Evolutionary conservation across 2,888 invertebrate genomes (phyloP).

Genomic region (Lycocerus yunnanus): DNA sequence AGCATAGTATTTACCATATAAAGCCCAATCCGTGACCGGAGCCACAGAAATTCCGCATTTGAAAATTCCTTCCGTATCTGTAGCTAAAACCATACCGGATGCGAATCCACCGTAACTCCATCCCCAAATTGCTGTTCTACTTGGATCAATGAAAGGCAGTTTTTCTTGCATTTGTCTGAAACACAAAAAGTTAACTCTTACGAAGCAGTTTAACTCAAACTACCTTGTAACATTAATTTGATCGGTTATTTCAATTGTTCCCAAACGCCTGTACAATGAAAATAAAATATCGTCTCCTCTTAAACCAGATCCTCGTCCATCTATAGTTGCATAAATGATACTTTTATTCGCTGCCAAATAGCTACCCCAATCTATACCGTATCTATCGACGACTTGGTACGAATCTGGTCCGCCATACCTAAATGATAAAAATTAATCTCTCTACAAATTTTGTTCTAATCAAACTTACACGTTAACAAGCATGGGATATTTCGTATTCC

Average conservation of each 20-base stretch:
- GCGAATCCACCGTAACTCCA: conserved; percentile 99
- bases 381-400: conserved; percentile 81
- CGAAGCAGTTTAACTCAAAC: conserved; percentile 21
- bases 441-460: no score
- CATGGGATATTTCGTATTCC: conserved; percentile 76
- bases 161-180: conserved; percentile 67
- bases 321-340: conserved; percentile 86
- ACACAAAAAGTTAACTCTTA: conserved; percentile 23
- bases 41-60: conserved; percentile 95
- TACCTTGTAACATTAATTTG: conserved; percentile 85
- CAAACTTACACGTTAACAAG: conserved; percentile 85
- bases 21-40: conserved; percentile 95
- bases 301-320: conserved; percentile 87
- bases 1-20: conserved; percentile 73
- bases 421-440: conserved; percentile 38
- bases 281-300: conserved; percentile 84
- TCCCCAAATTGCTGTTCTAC: conserved; percentile 93
- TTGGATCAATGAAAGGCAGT: conserved; percentile 74
- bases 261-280: conserved; percentile 80
- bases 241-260: conserved; percentile 89
- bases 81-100: conserved; percentile 83
- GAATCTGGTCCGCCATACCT: conserved; percentile 94
- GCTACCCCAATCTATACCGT: conserved; percentile 84
- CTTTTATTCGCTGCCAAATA: conserved; percentile 83
- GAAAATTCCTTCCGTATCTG: conserved; percentile 75